Evolutionary conservation across 2,888 invertebrate species (phyloP), one percentile per base, ranked within the genome.

Genomic region (Nymphalis urticae): DNA sequence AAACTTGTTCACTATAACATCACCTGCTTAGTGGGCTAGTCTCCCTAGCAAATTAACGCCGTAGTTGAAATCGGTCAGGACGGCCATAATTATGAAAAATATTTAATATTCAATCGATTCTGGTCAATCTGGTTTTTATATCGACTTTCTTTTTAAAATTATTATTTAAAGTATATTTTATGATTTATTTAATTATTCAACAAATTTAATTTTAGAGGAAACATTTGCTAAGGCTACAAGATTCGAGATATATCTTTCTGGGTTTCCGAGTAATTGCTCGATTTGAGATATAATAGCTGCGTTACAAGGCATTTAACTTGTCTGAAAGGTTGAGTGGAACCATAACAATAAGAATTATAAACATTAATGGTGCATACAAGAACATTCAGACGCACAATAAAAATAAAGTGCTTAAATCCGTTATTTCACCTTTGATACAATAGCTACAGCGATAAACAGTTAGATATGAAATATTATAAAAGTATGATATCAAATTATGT

Each of bases 271-370:
- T 66, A 66, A 51, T 66, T 61, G 61, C 54, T 53, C 36, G 53
- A 54, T 66, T 66, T 61, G 16, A 27, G 47, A 53, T 48, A 27
- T 53, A 60, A 66, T 53, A 53, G 42, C 50, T 47, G 32, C 54
- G 16, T 54, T 53, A 66, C 60, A 32, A 47, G 60, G 47, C 60
- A 48, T n/a, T 65, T n/a, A 42, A n/a, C 48, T 66, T 61, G 47
- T 27, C 54, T 19, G 48, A 32, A 32, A 32, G 54, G 27, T 56
- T 56, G 13, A 59, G 48, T 21, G 21, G 21, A 58, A 64, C 32
- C n/a, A 32, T 58, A 58, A 32, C 58, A 48, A 5, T 32, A 50
- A n/a, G 36, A 64, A 17, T 64, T 64, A 17, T 32, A 17, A 56
- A 54, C 32, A 16, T 27, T 32, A 54, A 54, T 32, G 54, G 54